These are phyloP conservation scores for Dromaius novaehollandiae DNA, from an alignment of 2,113 vertebrate species.

Conservation along the genomic window DNA sequence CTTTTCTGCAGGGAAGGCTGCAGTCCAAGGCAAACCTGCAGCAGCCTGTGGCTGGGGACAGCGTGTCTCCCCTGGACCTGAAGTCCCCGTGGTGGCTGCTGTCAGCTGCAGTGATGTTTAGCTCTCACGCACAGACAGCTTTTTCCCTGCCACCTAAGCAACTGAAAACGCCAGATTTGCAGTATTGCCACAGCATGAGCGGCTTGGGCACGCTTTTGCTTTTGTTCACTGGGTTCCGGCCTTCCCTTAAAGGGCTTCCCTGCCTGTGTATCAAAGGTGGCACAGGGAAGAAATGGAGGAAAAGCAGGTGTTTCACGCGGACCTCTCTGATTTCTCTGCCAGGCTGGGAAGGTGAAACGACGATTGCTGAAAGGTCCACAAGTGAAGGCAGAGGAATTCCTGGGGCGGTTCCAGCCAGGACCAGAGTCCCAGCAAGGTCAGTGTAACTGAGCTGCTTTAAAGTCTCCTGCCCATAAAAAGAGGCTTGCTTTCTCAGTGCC, in stretches of 20 bases:
- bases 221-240: neutral
- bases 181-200: fast-evolving
- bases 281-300: neutral
- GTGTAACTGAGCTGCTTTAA: neutral
- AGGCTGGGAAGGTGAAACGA: neutral
- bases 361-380: neutral
- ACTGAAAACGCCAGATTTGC: fast-evolving
- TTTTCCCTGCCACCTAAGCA: too few species aligned
- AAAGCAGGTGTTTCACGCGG: fast-evolving
- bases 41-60: neutral
- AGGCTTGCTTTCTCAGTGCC: neutral
- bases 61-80: too few species aligned
- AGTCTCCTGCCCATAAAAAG: too few species aligned
- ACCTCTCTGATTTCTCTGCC: neutral
- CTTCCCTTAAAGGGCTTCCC: too few species aligned
- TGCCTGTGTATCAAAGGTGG: fast-evolving
- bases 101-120: neutral
- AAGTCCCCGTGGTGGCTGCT: too few species aligned
- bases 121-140: too few species aligned
- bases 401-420: conserved; percentile 6
- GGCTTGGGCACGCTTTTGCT: fast-evolving
- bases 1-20: neutral
- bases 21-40: fast-evolving
- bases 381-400: neutral
- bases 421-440: neutral